Conservation (phyloP, 2,888 invertebrate genomes). For the Girardia tigrina region DNA sequence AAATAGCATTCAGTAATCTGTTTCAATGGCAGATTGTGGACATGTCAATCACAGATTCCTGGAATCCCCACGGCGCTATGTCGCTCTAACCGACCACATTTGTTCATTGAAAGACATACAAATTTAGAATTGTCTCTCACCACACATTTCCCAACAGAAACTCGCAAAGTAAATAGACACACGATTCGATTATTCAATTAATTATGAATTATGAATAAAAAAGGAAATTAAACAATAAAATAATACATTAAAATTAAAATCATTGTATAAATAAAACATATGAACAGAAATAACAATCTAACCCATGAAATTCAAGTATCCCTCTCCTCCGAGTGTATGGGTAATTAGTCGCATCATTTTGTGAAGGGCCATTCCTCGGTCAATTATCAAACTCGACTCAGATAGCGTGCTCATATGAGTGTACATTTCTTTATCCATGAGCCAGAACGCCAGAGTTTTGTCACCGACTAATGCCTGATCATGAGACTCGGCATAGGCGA, state of each 20-base stretch:
- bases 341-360: conserved; percentile 90
- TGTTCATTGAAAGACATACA: too few relatives aligned
- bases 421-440: conserved; percentile 98
- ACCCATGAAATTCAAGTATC: conserved; percentile 96
- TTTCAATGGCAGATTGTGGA: too few relatives aligned
- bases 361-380: conserved; percentile 83
- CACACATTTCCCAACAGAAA: too few relatives aligned
- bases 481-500: conserved; percentile 93
- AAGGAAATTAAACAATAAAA: neutral
- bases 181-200: neutral
- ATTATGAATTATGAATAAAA: neutral
- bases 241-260: neutral
- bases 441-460: conserved; percentile 96
- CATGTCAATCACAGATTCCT: too few relatives aligned
- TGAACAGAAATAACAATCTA: conserved; percentile 37
- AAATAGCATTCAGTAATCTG: too few relatives aligned
- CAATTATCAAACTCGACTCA: conserved; percentile 57
- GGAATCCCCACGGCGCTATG: too few relatives aligned
- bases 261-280: neutral
- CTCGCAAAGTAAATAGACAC: too few relatives aligned
- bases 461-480: conserved; percentile 96
- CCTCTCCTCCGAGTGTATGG: conserved; percentile 83
- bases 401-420: conserved; percentile 69
- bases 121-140: too few relatives aligned
- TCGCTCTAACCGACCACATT: too few relatives aligned